These are phyloP conservation scores for Otolemur garnettii DNA, from an alignment of 2,113 vertebrate species.

Conservation along the genomic window DNA sequence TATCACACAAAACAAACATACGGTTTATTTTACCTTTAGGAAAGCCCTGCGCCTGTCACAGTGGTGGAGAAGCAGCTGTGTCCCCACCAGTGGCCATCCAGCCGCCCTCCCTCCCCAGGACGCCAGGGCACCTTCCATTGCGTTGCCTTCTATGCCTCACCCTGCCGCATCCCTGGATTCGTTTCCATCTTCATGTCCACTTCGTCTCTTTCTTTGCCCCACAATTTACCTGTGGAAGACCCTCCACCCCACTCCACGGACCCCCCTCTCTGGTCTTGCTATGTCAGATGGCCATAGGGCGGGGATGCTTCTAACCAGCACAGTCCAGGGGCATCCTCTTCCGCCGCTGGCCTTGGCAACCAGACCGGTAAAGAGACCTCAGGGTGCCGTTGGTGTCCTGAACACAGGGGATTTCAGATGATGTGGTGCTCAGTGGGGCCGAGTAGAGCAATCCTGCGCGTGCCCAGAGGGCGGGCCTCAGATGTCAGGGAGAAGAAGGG, in stretches of 20 bases:
- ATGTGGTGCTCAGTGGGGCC: not conserved
- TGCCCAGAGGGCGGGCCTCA: accelerated
- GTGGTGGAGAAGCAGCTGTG: not conserved
- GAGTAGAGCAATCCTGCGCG: no score
- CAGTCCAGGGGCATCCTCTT: not conserved
- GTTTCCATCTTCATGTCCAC: not conserved
- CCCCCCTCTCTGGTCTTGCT: not conserved
- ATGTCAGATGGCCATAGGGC: not conserved
- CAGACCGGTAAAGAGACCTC: no score
- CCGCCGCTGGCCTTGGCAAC: no score
- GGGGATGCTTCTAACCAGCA: not conserved
- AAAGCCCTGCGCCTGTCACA: not conserved
- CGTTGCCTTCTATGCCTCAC: not conserved
- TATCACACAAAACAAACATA: not conserved
- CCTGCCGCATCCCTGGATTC: not conserved
- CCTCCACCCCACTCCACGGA: no score
- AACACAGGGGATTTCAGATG: not conserved
- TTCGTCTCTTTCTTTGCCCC: not conserved
- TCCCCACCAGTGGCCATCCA: accelerated
- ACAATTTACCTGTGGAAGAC: not conserved
- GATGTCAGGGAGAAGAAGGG: not conserved
- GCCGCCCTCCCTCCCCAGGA: no score
- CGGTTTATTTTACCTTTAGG: not conserved
- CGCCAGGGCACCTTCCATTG: not conserved
- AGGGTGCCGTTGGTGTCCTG: not conserved